These are phyloP conservation scores for Isaurus tuberculatus DNA, from an alignment of 92 coral and sea anemone species.

Conservation along the genomic window DNA sequence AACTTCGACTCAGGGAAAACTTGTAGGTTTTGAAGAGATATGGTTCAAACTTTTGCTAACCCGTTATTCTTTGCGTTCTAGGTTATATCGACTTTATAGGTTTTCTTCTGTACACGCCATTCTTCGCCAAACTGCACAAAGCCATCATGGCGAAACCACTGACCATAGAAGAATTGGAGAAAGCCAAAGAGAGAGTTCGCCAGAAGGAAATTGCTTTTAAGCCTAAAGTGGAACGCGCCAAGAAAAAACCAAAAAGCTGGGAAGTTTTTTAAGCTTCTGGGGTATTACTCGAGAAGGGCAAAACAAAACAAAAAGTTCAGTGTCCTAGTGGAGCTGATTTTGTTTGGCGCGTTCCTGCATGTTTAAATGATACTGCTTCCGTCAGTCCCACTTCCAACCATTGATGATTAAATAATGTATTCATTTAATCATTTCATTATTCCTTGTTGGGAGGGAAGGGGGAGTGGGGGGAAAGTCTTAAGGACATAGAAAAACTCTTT, in stretches of 20 bases:
- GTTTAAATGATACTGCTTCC: too few species aligned
- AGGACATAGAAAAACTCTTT: too few species aligned
- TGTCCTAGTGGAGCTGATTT: too few species aligned
- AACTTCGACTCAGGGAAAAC: too few species aligned
- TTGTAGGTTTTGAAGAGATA: not conserved
- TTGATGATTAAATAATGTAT: too few species aligned
- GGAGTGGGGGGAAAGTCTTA: too few species aligned
- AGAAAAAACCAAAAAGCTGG: slow-evolving; percentile 88
- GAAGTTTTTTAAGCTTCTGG: slow-evolving; percentile 62
- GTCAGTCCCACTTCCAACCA: too few species aligned
- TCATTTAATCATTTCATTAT: too few species aligned
- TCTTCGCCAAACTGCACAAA: slow-evolving; percentile 88
- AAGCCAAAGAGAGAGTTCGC: slow-evolving; percentile 87
- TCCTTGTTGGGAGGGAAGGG: too few species aligned
- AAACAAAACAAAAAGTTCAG: too few species aligned
- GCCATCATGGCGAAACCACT: slow-evolving; percentile 90
- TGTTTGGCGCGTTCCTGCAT: too few species aligned
- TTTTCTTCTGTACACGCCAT: slow-evolving; percentile 93
- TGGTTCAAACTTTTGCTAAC: not conserved
- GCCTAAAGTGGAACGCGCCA: slow-evolving; percentile 59
- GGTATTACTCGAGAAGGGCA: too few species aligned
- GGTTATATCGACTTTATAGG: slow-evolving; percentile 94
- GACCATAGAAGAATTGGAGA: slow-evolving; percentile 82
- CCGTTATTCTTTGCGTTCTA: slow-evolving; percentile 43
- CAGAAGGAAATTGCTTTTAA: slow-evolving; percentile 79